Evolutionary conservation across 2,113 vertebrate genomes (phyloP), one percentile per base, ranked within the genome.

Genomic region (Podarcis muralis): DNA sequence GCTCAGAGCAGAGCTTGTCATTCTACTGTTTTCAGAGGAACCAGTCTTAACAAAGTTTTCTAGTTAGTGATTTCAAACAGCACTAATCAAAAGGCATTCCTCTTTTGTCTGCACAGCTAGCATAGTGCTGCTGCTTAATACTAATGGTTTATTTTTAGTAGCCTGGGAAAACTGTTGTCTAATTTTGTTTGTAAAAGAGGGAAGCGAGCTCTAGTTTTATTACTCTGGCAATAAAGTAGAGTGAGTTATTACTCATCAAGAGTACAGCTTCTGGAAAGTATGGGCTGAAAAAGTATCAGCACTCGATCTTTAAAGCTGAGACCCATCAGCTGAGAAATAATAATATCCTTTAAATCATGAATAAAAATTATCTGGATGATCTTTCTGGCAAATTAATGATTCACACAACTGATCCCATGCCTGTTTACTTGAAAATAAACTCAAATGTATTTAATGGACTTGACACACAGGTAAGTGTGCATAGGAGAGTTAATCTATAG

Each of bases 111-210:
- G 48, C 68, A 30, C 22, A 40, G 53, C 35, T 81, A 8, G 23
- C 86, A 72, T 72, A 72, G 25, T 5, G 16, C 13, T 59, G 23
- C 23, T 23, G 23, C 23, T 23, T 5, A 81, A 87, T 59, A 72
- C 68, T 59, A 81, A 37, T 72, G 43, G 4, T 74, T 71, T 80
- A 59, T 80, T 71, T 87, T 87, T 69, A 87, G 66, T 72, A 72
- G 32, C 32, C 23, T 59, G n/a, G 32, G 78, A 81, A 87, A 76
- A 72, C 5, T 53, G 72, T 62, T 65, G n/a, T 62, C 57, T 76
- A 81, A 81, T 62, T 87, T 57, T 69, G 43, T 81, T 37, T 72
- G 40, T n/a, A 62, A 62, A 75, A 59, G 20, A 85, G 48, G 72
- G 62, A 62, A 76, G 72, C 76, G 27, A 76, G 15, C n/a, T 85